Base-by-base conservation (phyloP, 37 sponge, comb jelly and placozoan genomes). In the Eunapius fragilis region DNA sequence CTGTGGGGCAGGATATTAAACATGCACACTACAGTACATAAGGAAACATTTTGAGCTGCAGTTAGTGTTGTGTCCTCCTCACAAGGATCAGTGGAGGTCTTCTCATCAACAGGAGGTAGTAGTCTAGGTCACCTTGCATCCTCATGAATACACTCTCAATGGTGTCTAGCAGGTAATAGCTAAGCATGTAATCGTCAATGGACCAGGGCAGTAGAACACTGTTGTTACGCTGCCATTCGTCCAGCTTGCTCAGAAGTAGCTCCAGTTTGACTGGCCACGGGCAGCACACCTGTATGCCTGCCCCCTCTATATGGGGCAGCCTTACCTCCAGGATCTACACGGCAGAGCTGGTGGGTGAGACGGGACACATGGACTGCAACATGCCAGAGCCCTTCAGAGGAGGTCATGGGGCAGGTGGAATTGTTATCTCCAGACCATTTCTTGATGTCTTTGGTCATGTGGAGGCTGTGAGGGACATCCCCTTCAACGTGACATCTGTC, bases 401-500 rank as follows among this genome's bases (percentile, higher is more conserved):
- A 58, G 58, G 58, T 11, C 14, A 58, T 58, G 58, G 6, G 6
- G 58, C 58, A 58, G 58, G 58, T 58, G 0, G 58, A 58, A n/a
- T n/a, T n/a, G n/a, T n/a, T n/a, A n/a, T n/a, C n/a, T n/a, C n/a
- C n/a, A n/a, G n/a, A n/a, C n/a, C n/a, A n/a, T n/a, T n/a, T n/a
- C n/a, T n/a, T n/a, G n/a, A n/a, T n/a, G n/a, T n/a, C n/a, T n/a
- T n/a, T n/a, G n/a, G n/a, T n/a, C n/a, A n/a, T n/a, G n/a, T n/a
- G n/a, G n/a, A n/a, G n/a, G n/a, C n/a, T n/a, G 28, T 30, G 69
- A 1, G 92, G 69, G 36, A 58, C 75, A 4, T 34, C 23, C 34
- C 71, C 71, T 25, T 77, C 81, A 27, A 85, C 88, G 72, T 91
- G 80, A 50, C 82, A 73, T 27, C 87, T 13, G 30, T 88, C 88